Base-by-base conservation (phyloP, 1,140 invertebrate species). In the Brachionus manjavacas region DNA sequence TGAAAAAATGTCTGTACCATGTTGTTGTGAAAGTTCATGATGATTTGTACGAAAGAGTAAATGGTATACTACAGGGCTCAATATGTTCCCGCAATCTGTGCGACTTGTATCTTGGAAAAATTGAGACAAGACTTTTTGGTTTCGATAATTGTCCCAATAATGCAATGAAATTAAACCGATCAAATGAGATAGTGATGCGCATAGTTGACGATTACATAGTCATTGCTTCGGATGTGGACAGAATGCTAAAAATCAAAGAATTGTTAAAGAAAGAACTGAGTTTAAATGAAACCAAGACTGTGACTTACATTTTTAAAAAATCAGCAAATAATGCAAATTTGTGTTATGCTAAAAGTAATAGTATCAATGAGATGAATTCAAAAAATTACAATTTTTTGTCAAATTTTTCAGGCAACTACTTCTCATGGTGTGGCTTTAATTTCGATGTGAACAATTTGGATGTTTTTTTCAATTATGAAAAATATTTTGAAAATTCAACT, bases 381-480 rank as follows among this genome's bases (percentile, higher is more conserved):
- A 16, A 23, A 3, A 52, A 64, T 3, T 64, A 25, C 16, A 68
- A 81, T 68, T 64, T 60, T 60, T 68, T 81, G n/a, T 64, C 52
- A 16, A 64, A 60, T 81, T 68, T 64, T 64, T 81, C 79, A 4
- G 52, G 25, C 39, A 39, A 35, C 64, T 81, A 64, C 23, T 81
- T 81, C 64, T 60, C 79, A 16, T 81, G 79, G 79, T 68, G 35
- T 35, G 79, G 79, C 3, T 46, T 81, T 12, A 68, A 81, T 46
- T 64, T 81, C 39, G 79, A 81, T 43, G 79, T 81, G 1, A 60
- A 35, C 25, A 81, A 41, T 81, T 68, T 81, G 41, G 79, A 81
- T 46, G 52, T 64, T 20, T 81, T 64, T 46, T 81, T 68, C 12
- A 81, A 81, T 68, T 81, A 81, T 68, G 79, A 81, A 60, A 81